These are phyloP conservation scores for Cyclina sinensis DNA, from an alignment of 1,140 invertebrate genomes.

Conservation along the genomic window DNA sequence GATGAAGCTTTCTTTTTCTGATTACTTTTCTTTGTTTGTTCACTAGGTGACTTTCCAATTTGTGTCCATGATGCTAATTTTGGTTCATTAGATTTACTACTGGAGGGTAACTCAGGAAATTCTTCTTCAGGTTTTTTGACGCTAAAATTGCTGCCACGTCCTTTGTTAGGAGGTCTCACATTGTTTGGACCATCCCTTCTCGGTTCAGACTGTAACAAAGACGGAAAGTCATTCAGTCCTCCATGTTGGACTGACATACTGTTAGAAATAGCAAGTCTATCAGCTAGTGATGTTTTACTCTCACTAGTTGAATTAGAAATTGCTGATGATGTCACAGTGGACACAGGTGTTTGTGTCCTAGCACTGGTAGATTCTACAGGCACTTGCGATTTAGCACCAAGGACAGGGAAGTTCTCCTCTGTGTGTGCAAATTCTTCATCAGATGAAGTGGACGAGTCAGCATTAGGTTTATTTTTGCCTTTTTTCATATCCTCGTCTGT, in stretches of 20 bases:
- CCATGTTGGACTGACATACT: constrained; percentile 77
- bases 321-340: neutral
- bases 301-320: constrained; percentile 26
- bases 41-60: neutral
- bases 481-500: constrained; percentile 69
- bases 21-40: neutral
- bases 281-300: constrained; percentile 69
- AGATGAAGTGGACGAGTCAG: constrained; percentile 54
- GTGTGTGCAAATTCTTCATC: constrained; percentile 63
- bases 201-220: constrained; percentile 52
- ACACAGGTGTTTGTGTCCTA: neutral
- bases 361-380: constrained; percentile 10
- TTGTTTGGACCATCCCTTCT: neutral
- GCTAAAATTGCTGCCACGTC: constrained; percentile 25
- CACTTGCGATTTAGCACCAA: constrained; percentile 17
- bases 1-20: constrained; percentile 29
- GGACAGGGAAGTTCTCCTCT: constrained; percentile 70
- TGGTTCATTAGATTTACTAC: constrained; percentile 2
- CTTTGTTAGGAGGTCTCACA: neutral
- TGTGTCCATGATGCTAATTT: constrained; percentile 32
- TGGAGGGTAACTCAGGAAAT: constrained; percentile 71
- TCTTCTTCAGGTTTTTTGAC: constrained; percentile 62
- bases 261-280: constrained; percentile 72
- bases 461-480: constrained; percentile 56
- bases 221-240: constrained; percentile 81